Base-by-base conservation (phyloP, 53 echinoderm and acorn worm species). In the Stichopus horrens region DNA sequence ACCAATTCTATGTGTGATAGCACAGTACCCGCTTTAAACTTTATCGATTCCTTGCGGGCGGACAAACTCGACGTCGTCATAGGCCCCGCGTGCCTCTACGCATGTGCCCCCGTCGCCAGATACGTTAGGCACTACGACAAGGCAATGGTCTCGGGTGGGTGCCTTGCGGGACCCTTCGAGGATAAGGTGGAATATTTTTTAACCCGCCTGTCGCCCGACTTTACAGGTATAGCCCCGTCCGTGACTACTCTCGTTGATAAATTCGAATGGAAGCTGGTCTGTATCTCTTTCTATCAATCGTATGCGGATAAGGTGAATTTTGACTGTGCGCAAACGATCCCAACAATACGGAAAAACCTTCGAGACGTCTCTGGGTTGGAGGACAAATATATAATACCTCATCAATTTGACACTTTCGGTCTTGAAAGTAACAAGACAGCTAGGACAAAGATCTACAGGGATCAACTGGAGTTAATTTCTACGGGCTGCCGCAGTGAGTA, bases 91-190 rank as follows among this genome's bases (percentile, higher is more conserved):
- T 85, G 85, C 51, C 14, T 53, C 66, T 85, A 85, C 9, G 51
- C 85, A 22, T 85, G 85, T 67, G 85, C 85, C 9, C 85, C 85
- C 5, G 58, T 85, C 5, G 85, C 85, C 0, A 63, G 85, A 9
- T 37, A 63, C 23, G 59, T 59, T 21, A 20, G 52, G 5, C 18
- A 85, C 66, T 85, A 68, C 67, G 14, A 5, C 60, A 85, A 85
- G 58, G 85, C 18, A 0, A 57, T 85, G 85, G 85, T 85, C 4
- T 58, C 85, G 8, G 85, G 85, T 4, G 85, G 22, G 6, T 85
- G 85, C 66, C 67, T 85, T 21, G 23, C 67, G 9, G 5, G 10
- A 7, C 5, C 85, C 23, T 85, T 85, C 65, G 11, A 16, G 7
- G 13, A 51, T 5, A 85, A 85, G 16, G 52, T 52, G 8, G 63